A percentile compares a stretch with the other conserved stretches of the same genome.
phyloP scores from a whole-genome alignment of 2,888 invertebrate species.

The Cryptus viduatorius region DNA sequence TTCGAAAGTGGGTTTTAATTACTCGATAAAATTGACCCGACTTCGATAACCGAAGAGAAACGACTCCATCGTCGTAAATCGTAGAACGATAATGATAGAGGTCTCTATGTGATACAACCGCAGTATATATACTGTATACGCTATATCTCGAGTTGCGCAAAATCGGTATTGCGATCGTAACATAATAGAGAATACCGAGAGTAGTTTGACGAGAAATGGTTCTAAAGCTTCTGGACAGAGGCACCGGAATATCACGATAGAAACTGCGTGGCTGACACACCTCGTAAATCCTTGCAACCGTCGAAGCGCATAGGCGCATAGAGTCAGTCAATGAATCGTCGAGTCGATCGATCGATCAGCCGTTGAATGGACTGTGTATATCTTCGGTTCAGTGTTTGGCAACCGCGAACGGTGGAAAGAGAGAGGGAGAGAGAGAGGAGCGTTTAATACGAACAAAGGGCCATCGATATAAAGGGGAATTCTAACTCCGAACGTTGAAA shows the following conservation, averaged over 20 bases:
- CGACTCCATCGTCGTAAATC: slow-evolving; percentile 20
- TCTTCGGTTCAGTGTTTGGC: slow-evolving; percentile 38
- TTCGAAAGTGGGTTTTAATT: slow-evolving; percentile 43
- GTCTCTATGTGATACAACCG: background rate
- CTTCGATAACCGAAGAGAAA: background rate
- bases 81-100: background rate
- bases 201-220: slow-evolving; percentile 6
- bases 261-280: slow-evolving; percentile 5
- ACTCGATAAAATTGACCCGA: slow-evolving; percentile 18
- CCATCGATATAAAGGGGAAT: slow-evolving; percentile 21
- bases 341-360: slow-evolving; percentile 53
- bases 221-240: slow-evolving; percentile 4
- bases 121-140: background rate
- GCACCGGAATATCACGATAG: background rate
- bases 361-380: slow-evolving; percentile 50
- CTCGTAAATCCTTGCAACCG: slow-evolving; percentile 13
- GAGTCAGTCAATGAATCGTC: slow-evolving; percentile 28
- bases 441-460: slow-evolving; percentile 44
- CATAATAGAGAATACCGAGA: background rate
- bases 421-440: too few species aligned
- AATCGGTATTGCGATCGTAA: background rate
- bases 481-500: background rate
- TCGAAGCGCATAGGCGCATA: slow-evolving; percentile 5
- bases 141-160: background rate
- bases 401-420: slow-evolving; percentile 18